These are phyloP conservation scores for Elgonia sp. DNA, from an alignment of 2,888 invertebrate species.

Conservation along the genomic window DNA sequence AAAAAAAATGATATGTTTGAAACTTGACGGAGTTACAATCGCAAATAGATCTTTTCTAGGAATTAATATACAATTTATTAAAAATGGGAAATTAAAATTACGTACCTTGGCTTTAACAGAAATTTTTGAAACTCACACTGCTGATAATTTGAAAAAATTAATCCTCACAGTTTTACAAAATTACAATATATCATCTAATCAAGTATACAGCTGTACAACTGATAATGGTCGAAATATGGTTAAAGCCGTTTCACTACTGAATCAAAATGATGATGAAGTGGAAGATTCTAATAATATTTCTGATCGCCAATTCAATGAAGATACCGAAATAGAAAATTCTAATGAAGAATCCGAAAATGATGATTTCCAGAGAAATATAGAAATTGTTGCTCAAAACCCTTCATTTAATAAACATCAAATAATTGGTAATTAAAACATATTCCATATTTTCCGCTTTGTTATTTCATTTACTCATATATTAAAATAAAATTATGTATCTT, in stretches of 20 bases:
- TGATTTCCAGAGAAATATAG: slow-evolving; percentile 5
- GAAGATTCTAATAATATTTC: not conserved
- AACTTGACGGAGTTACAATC: slow-evolving; percentile 26
- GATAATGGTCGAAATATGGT: slow-evolving; percentile 40
- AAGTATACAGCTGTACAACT: slow-evolving; percentile 38
- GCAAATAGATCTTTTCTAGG: slow-evolving; percentile 37
- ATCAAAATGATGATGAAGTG: not conserved
- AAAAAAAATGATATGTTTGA: slow-evolving; percentile 19
- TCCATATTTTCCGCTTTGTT: too few relatives aligned
- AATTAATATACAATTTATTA: slow-evolving; percentile 16
- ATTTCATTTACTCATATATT: too few relatives aligned
- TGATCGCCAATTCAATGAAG: not conserved
- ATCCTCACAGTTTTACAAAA: not conserved
- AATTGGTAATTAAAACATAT: too few relatives aligned
- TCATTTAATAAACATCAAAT: not conserved
- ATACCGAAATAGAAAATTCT: too few relatives aligned
- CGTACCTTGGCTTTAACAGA: slow-evolving; percentile 23
- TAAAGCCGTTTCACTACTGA: slow-evolving; percentile 22
- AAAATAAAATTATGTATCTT: too few relatives aligned
- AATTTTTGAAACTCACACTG: slow-evolving; percentile 40
- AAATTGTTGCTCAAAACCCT: slow-evolving; percentile 12
- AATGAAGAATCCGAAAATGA: not conserved
- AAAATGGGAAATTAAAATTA: slow-evolving; percentile 2
- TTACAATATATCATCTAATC: slow-evolving; percentile 9
- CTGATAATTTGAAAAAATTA: slow-evolving; percentile 31